Base-by-base conservation (phyloP, 2,888 invertebrate genomes). In the Himalopsyche anomala region DNA sequence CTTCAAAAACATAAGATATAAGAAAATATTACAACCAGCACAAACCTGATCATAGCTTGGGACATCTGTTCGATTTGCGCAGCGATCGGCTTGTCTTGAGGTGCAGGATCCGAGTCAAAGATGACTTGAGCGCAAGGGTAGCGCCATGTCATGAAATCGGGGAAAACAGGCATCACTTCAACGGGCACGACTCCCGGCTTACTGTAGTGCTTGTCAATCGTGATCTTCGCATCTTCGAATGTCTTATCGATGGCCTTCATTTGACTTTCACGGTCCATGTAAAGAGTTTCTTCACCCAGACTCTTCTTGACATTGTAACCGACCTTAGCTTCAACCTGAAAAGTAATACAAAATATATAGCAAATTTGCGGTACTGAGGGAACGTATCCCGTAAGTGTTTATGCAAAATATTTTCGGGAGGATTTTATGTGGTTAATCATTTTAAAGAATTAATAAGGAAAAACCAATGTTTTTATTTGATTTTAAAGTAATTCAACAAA, bases 101-200 rank as follows among this genome's bases (percentile, higher is more conserved):
- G 98, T 8, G 99, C 98, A 12, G 99, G 99, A 92, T 99, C 99
- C 0, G 98, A 97, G 91, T 99, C 99, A 91, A 99, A 99, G 90
- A 99, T 98, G 89, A 99, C 99, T 92, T 97, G 97, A 81, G 99
- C 99, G 92, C 99, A 99, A 0, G 99, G 98, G 93, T 98, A 98
- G 91, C 98, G 98, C 99, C 99, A 99, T 90, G 98, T 94, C 90
- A 97, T 96, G 91, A 99, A 99, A 92, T 99, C 99, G 15, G 99
- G 99, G 92, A 96, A 98, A 28, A 99, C 94, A 0, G 97, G 95
- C 90, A 97, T 93, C 80, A 97, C 93, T 91, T 99, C 98, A 11
- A 98, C 96, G 0, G 99, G 97, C 5, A 95, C 95, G 56, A 99
- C 98, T 89, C 97, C 98, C 0, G 98, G 97, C 92, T 99, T 99